These are phyloP conservation scores for Lonchura striata DNA, from an alignment of 2,113 vertebrate genomes.

Conservation along the genomic window DNA sequence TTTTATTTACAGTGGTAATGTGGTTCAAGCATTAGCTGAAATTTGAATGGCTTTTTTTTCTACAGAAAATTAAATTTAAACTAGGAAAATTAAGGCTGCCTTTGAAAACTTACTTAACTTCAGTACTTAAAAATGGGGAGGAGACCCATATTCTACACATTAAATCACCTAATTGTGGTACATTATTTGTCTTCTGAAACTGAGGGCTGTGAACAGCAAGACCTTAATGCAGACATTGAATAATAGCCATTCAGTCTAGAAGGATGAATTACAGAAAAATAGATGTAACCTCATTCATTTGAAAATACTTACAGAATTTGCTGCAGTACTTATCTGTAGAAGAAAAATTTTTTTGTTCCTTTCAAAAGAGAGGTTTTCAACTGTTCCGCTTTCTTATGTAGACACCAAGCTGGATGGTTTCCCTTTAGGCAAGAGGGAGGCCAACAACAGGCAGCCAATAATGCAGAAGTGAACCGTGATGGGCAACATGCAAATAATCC, in stretches of 20 bases:
- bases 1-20: background rate
- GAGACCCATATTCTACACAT: background rate
- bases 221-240: background rate
- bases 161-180: background rate
- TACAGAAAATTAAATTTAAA: background rate
- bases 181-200: background rate
- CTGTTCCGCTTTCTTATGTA: slow-evolving; percentile 57
- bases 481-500: slow-evolving; percentile 79
- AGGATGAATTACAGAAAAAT: background rate
- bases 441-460: slow-evolving; percentile 75
- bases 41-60: background rate
- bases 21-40: background rate
- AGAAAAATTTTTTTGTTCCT: background rate
- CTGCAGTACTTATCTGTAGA: background rate
- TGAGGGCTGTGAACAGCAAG: background rate
- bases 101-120: background rate
- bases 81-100: background rate
- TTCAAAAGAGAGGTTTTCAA: background rate
- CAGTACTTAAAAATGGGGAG: background rate
- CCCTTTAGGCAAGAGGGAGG: slow-evolving; percentile 88
- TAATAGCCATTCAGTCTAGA: background rate
- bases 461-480: slow-evolving; percentile 78
- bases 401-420: slow-evolving; percentile 96
- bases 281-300: background rate
- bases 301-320: background rate